Conservation (phyloP, 1,140 invertebrate species). For the Ips nitidus region DNA sequence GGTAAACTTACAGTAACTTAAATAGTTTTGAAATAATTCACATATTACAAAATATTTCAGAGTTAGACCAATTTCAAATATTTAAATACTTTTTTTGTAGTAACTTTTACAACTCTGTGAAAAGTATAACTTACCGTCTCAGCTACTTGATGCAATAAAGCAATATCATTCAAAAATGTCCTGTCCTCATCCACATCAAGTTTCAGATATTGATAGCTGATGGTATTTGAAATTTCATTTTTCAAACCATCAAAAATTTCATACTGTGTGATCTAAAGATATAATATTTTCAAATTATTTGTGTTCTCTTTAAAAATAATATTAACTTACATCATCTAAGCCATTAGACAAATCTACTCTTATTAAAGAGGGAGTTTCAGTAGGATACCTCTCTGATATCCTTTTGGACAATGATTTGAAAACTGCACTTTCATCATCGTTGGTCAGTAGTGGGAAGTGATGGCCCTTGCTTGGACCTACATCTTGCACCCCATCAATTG, state of each 20-base stretch:
- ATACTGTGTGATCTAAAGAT: constrained; percentile 52
- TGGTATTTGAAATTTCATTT: constrained; percentile 52
- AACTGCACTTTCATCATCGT: constrained; percentile 66
- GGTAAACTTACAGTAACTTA: too few relatives aligned
- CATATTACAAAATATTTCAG: too few relatives aligned
- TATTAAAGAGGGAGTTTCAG: constrained; percentile 60
- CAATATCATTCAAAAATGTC: constrained; percentile 66
- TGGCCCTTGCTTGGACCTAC: constrained; percentile 58
- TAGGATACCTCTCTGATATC: constrained; percentile 59
- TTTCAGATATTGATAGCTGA: constrained; percentile 58
- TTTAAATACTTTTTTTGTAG: background rate
- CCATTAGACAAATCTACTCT: constrained; percentile 66
- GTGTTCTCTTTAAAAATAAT: background rate
- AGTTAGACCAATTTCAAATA: background rate
- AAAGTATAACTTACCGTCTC: constrained; percentile 54
- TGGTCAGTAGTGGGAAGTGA: constrained; percentile 62
- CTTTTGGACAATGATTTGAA: constrained; percentile 61
- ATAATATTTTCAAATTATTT: constrained; percentile 15
- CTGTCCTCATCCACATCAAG: constrained; percentile 62
- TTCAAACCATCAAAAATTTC: constrained; percentile 57
- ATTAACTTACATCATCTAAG: constrained; percentile 60
- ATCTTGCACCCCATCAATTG: constrained; percentile 68
- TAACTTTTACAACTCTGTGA: too few relatives aligned
- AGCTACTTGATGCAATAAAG: constrained; percentile 62
- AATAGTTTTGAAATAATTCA: too few relatives aligned